These are phyloP conservation scores for Cryptotis parvus DNA, from an alignment of 2,113 vertebrate genomes.

Conservation along the genomic window DNA sequence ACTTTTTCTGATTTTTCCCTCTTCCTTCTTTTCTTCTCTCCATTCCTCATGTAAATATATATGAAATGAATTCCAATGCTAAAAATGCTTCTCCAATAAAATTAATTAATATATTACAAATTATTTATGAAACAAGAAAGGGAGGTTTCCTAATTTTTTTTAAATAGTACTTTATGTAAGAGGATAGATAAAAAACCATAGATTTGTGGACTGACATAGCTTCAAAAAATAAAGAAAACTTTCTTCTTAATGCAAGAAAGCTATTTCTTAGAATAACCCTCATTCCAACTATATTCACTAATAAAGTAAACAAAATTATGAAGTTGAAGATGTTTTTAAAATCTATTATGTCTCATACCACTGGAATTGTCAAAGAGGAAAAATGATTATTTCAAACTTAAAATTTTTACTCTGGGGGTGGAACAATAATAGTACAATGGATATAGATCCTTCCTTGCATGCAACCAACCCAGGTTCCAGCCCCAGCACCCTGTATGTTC, in stretches of 20 bases:
- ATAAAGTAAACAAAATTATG: neutral
- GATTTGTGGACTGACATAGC: neutral
- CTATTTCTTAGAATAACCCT: conserved; percentile 41
- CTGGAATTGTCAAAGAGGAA: neutral
- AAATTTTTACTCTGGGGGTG: too few relatives aligned
- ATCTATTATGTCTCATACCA: neutral
- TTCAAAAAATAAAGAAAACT: neutral
- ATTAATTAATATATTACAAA: neutral
- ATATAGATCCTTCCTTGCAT: too few relatives aligned
- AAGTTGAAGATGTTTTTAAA: neutral
- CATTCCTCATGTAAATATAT: neutral
- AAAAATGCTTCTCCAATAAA: neutral
- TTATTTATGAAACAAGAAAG: conserved; percentile 1
- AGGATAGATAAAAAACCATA: neutral
- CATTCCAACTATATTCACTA: neutral
- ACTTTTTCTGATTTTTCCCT: neutral
- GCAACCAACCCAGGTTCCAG: too few relatives aligned
- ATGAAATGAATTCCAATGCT: neutral
- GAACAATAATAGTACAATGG: too few relatives aligned
- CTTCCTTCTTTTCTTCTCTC: neutral
- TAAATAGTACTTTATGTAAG: neutral
- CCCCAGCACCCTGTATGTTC: too few relatives aligned
- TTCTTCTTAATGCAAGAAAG: neutral
- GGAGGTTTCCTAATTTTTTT: conserved; percentile 42
- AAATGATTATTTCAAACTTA: conserved; percentile 13